A percentile compares a stretch with the other conserved stretches of the same genome.
Evolutionary conservation across 2,797 vertebrate species (phyloP).

Genomic region (Hippoglossus hippoglossus): DNA sequence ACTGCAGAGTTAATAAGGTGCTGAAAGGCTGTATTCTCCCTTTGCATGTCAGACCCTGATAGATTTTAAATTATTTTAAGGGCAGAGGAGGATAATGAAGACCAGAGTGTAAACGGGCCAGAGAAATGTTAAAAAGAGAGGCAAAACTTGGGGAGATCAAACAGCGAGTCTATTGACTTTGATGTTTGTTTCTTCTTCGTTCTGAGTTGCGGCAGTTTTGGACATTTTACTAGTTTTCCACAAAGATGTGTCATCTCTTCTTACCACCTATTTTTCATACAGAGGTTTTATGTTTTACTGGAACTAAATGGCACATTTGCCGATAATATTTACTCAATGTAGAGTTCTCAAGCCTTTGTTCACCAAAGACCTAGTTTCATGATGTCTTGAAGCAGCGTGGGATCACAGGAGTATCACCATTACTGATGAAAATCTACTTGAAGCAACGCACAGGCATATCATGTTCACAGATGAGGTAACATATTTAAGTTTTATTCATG

Average conservation of each 20-base stretch:
- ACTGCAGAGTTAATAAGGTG: slow-evolving; percentile 5
- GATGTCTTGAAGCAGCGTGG: too few relatives aligned
- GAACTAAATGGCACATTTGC: slow-evolving; percentile 4
- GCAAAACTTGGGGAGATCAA: slow-evolving; percentile 75
- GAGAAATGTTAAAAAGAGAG: slow-evolving; percentile 73
- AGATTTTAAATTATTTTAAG: slow-evolving; percentile 72
- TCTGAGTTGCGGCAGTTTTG: slow-evolving; percentile 69
- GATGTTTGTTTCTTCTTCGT: slow-evolving; percentile 77
- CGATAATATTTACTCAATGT: background rate
- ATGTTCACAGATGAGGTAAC: too few relatives aligned
- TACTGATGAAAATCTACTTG: too few relatives aligned
- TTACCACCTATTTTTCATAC: slow-evolving; percentile 67
- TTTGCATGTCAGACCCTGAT: slow-evolving; percentile 51
- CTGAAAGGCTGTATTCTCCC: slow-evolving; percentile 7
- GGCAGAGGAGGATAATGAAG: slow-evolving; percentile 76
- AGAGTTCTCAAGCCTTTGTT: background rate
- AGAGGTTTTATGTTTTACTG: slow-evolving; percentile 32
- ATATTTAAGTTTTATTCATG: too few relatives aligned
- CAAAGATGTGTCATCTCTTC: slow-evolving; percentile 59
- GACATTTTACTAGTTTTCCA: slow-evolving; percentile 79
- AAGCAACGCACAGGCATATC: too few relatives aligned
- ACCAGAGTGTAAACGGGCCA: slow-evolving; percentile 76
- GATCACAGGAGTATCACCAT: too few relatives aligned
- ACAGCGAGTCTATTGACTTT: slow-evolving; percentile 76
- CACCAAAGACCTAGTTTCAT: too few relatives aligned